Evolutionary conservation across 2,797 vertebrate species (phyloP).

Genomic region (Scyliorhinus canicula): DNA sequence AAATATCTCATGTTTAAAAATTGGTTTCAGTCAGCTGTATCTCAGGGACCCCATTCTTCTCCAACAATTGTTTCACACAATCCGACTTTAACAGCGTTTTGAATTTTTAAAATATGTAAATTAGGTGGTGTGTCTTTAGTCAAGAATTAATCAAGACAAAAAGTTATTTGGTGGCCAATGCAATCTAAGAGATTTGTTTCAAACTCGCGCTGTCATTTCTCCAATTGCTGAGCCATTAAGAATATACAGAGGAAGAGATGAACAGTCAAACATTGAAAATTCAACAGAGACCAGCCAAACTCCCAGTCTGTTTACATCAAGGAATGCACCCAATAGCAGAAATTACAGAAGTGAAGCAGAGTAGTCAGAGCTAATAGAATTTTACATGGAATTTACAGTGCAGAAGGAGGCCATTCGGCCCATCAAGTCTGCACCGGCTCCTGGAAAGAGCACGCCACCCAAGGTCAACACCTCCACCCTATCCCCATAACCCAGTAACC

Average conservation of each 20-base stretch:
- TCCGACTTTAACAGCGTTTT: background rate
- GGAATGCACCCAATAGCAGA: background rate
- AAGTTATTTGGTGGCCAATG: background rate
- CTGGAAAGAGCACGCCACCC: too few relatives aligned
- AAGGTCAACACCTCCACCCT: too few relatives aligned
- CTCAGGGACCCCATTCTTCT: background rate
- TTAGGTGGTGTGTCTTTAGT: background rate
- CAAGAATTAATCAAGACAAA: background rate
- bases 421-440: too few relatives aligned
- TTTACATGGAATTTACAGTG: too few relatives aligned
- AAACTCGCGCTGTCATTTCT: background rate
- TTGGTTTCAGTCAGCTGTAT: background rate
- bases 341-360: background rate
- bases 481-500: too few relatives aligned
- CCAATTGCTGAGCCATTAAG: background rate
- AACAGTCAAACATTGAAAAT: background rate
- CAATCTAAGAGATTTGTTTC: background rate
- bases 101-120: background rate
- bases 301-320: background rate
- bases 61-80: background rate
- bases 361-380: too few relatives aligned
- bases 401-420: too few relatives aligned
- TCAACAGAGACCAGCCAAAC: background rate
- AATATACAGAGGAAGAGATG: background rate
- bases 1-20: background rate